Evolutionary conservation across 2,888 invertebrate species (phyloP).

Genomic region (Dermolepida albohirtum): DNA sequence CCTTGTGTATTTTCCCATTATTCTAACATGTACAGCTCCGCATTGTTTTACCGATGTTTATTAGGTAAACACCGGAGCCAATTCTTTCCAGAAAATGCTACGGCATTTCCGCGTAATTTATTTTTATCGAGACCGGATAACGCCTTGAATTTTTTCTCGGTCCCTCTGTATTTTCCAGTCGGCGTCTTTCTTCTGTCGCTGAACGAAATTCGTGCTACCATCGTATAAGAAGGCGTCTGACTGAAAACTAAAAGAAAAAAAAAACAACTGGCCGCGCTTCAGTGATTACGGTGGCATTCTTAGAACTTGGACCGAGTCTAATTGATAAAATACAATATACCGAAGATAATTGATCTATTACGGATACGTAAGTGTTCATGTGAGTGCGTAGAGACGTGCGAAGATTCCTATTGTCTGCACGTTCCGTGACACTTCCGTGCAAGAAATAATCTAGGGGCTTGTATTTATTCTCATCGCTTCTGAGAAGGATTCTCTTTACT

Average conservation of each 20-base stretch:
- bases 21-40: too few species aligned
- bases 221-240: slow-evolving; percentile 6
- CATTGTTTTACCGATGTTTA: too few species aligned
- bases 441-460: slow-evolving; percentile 6
- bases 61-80: too few species aligned
- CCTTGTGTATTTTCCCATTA: too few species aligned
- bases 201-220: slow-evolving; percentile 27
- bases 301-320: slow-evolving; percentile 51
- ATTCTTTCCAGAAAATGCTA: slow-evolving; percentile 5
- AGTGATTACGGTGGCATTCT: slow-evolving; percentile 48
- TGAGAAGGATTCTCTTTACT: too few species aligned
- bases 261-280: slow-evolving; percentile 13
- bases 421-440: slow-evolving; percentile 5
- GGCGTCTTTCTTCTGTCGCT: slow-evolving; percentile 11
- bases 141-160: not conserved
- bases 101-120: slow-evolving; percentile 8
- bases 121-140: slow-evolving; percentile 1
- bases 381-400: slow-evolving; percentile 9
- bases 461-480: too few species aligned
- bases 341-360: slow-evolving; percentile 45
- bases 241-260: slow-evolving; percentile 2
- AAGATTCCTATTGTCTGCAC: slow-evolving; percentile 11
- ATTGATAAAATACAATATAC: slow-evolving; percentile 54
- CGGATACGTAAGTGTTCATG: slow-evolving; percentile 26
- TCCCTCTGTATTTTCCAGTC: not conserved